Base-by-base conservation (phyloP, 2,797 vertebrate species). In the Helostoma temminkii region DNA sequence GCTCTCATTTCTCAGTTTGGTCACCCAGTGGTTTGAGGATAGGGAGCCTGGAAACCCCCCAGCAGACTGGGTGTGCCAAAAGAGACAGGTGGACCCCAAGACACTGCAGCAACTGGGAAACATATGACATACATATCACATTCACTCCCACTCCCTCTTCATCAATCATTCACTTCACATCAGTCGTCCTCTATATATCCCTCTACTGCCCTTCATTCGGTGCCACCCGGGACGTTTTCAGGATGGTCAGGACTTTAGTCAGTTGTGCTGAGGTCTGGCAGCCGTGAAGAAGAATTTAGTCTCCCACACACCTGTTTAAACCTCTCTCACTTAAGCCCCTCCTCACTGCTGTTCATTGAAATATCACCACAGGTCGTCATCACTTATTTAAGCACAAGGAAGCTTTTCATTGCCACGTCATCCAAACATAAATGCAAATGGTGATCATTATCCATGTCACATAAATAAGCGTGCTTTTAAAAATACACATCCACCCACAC, bases 21-120 rank as follows among this genome's bases (percentile, higher is more conserved):
- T 63, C 41, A 48, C 19, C 22, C 9, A 9, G 5, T 63, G 25
- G 25, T 52, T 4, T 49, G 9, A 52, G 32, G 26, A 9, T 7
- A 19, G 28, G 48, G 10, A 41, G 66, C n/a, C 19, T 41, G 76
- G 62, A 21, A 76, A 65, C 36, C 22, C 76, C 67, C n/a, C 10
- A 1, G 22, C 61, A 45, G 42, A 26, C 46, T 5, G 55, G 28
- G 55, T 52, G 76, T 58, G 83, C 42, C 74, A 9, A 37, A 21
- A 69, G 34, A 64, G 76, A 86, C 88, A 87, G 80, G 70, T 83
- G 84, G 82, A 49, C 53, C 19, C 14, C 49, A 26, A 47, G 56
- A 74, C 48, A 5, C 50, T 5, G 43, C 16, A 71, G 68, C 88
- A 90, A 83, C 87, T 92, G 89, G 69, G 0, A 55, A 72, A 69